Percentiles rank a stretch among this genome's conserved stretches.
Evolutionary conservation across 1,140 invertebrate genomes (phyloP).

Genomic region (Drosophila pallidifrons): DNA sequence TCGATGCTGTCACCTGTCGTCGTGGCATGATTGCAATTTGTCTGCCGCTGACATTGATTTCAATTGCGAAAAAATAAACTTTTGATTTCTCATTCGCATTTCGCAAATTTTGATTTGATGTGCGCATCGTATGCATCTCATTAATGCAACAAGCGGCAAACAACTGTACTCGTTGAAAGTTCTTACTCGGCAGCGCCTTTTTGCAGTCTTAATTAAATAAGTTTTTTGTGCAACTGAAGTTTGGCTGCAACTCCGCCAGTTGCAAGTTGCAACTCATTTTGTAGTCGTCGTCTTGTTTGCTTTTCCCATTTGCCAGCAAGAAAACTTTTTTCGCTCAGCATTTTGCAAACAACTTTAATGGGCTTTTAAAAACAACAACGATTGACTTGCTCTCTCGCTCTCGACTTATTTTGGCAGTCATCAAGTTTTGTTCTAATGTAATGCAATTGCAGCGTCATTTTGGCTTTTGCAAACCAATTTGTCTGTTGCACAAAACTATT

Average conservation of each 20-base stretch:
- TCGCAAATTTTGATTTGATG: conserved; percentile 35
- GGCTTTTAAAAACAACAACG: conserved; percentile 50
- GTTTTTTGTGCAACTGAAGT: conserved; percentile 53
- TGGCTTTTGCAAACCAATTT: conserved; percentile 37
- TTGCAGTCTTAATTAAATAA: conserved; percentile 75
- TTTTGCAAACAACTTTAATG: conserved; percentile 50
- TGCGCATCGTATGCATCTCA: conserved; percentile 49
- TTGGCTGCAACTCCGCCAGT: conserved; percentile 29
- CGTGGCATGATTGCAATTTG: conserved; percentile 32
- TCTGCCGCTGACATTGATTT: conserved; percentile 60
- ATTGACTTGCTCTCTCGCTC: not conserved
- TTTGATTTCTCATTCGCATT: conserved; percentile 37
- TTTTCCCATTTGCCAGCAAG: conserved; percentile 35
- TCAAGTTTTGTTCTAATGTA: conserved; percentile 28
- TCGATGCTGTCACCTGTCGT: conserved; percentile 25
- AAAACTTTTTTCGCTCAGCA: conserved; percentile 30
- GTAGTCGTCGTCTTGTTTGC: conserved; percentile 36
- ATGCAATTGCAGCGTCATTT: conserved; percentile 21
- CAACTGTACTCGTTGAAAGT: conserved; percentile 15
- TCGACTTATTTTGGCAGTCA: conserved; percentile 11
- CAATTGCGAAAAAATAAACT: conserved; percentile 37
- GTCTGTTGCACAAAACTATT: conserved; percentile 38
- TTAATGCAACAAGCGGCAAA: conserved; percentile 56
- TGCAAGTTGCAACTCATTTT: conserved; percentile 32
- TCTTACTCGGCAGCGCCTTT: conserved; percentile 37